Evolutionary conservation across 2,888 invertebrate genomes (phyloP).

Genomic region (Dasysyrphus albostriatus): DNA sequence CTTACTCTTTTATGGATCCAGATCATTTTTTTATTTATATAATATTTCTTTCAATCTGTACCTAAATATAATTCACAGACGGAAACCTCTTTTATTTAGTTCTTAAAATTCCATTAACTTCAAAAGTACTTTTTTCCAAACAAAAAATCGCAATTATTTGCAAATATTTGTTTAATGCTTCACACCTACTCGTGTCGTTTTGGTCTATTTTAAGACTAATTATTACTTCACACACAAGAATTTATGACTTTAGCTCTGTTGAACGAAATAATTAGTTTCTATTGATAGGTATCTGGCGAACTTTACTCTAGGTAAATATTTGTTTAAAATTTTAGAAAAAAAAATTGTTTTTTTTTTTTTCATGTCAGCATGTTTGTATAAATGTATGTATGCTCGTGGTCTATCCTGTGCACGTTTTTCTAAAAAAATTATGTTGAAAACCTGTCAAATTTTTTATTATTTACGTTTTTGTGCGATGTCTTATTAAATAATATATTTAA

Average conservation of each 20-base stretch:
- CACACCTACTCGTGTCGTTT: conserved; percentile 49
- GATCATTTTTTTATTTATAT: neutral
- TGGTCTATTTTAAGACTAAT: conserved; percentile 47
- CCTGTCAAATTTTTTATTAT: neutral
- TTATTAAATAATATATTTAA: neutral
- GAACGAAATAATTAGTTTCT: conserved; percentile 38
- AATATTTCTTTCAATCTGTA: neutral
- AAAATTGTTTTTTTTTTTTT: conserved; percentile 10
- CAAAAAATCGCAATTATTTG: conserved; percentile 9
- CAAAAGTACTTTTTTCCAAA: conserved; percentile 6
- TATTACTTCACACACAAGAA: conserved; percentile 45
- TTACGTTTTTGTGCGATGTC: neutral
- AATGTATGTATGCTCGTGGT: conserved; percentile 3
- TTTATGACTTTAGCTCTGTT: conserved; percentile 16
- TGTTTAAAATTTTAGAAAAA: neutral
- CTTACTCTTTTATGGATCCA: neutral
- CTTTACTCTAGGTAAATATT: conserved; percentile 46
- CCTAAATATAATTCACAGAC: neutral
- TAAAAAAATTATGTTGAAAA: neutral
- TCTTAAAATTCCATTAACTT: conserved; percentile 44
- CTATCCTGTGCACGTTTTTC: neutral
- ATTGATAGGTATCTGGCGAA: conserved; percentile 45
- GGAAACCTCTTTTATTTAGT: conserved; percentile 26
- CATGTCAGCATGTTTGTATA: no score
- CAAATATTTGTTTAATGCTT: conserved; percentile 48